Base-by-base conservation (phyloP, 2,888 invertebrate genomes). In the Pollenia labialis region DNA sequence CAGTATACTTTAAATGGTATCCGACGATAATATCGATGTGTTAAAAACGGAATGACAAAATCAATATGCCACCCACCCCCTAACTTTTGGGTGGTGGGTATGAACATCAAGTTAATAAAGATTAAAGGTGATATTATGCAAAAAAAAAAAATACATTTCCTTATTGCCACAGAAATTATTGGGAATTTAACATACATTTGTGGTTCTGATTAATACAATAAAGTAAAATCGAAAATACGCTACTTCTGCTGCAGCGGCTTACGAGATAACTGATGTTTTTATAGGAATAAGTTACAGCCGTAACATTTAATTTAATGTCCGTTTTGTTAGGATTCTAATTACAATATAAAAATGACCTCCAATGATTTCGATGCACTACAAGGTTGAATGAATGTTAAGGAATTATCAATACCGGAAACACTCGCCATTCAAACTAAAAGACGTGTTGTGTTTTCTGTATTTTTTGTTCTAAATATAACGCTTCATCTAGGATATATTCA, bases 171-270 rank as follows among this genome's bases (percentile, higher is more conserved):
- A 32, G 32, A 32, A 32, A 32, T 32, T 32, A 32, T 32, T 32
- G 32, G 32, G 6, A 46, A 44, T 2, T 58, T 16, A 58, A 87
- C 84, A 66, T 87, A 87, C 87, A 87, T 87, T 87, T 87, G 87
- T 76, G 52, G 32, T 81, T 81, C 44, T 68, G 40, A 32, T 44
- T 72, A 12, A 23, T 50, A 58, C 56, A 50, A 71, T 80, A 50
- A 46, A 64, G 23, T 23, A 58, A 42, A 75, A 82, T 64, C 14
- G 12, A 82, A 75, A 82, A 71, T 66, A 81, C 18, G 50, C 16
- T 32, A 58, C 48, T 64, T 18, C 68, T 46, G 44, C 66, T 76
- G 8, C 32, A n/a, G 62, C 72, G 12, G 42, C 40, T 52, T n/a
- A 32, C 32, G 18, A 12, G 42, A 71, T 74, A 14, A 12, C 75